Evolutionary conservation across 2,113 vertebrate genomes (phyloP), one percentile per base, ranked within the genome.

Genomic region (Chionomys nivalis): DNA sequence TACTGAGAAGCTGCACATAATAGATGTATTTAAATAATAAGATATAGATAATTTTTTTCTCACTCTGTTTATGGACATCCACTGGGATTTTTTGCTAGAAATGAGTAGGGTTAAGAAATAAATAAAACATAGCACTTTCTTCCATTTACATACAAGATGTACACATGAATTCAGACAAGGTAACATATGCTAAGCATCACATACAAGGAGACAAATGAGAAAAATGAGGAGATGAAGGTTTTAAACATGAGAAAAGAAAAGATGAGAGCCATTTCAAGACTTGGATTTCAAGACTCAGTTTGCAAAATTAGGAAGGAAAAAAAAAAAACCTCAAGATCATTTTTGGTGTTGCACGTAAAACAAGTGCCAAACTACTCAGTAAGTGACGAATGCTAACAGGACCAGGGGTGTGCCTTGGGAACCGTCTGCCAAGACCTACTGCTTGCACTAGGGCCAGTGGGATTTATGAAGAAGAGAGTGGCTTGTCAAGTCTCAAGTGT

Each of bases 251-350:
- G 52, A 83, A 39, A 2, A 76, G 52, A 83, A 52, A 66, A 77
- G 11, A 44, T 23, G 33, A 90, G 66, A 97, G 42, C 49, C 58
- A 75, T 95, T 93, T 97, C 16, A n/a, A n/a, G n/a, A n/a, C n/a
- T 95, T 96, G 89, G 44, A 88, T 89, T 90, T 95, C 66, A 93
- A 96, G 78, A 42, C 39, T 93, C 78, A 77, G 55, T 83, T 94
- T 89, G 55, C 79, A 94, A 83, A 94, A 89, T 0, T 63, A 55
- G 26, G 58, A 58, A 75, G 88, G 66, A 28, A n/a, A 39, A 81
- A 82, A 33, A 66, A 42, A 90, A 44, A 63, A 23, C 3, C 4
- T 58, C 55, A 58, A 58, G 55, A 58, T 5, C 55, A 58, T 49
- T 83, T 94, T 95, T 91, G n/a, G 91, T 91, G 87, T 66, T 76